Conservation (phyloP, 1,140 invertebrate genomes). For the Drosophila orena region DNA sequence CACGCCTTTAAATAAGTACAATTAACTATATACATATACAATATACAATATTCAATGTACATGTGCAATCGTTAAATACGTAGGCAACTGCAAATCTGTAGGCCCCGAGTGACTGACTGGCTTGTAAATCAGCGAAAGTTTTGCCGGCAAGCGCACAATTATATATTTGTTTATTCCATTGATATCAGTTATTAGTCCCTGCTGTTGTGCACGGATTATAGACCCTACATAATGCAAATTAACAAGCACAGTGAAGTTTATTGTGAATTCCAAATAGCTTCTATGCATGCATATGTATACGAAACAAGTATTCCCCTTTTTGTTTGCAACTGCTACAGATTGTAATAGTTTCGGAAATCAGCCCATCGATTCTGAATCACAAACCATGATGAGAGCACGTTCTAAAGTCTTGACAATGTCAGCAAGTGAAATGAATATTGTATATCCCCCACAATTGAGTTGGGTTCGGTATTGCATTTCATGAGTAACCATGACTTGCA, state of each 20-base stretch:
- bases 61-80: slow-evolving; percentile 10
- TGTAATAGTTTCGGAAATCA: background rate
- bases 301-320: too few species aligned
- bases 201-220: background rate
- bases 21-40: slow-evolving; percentile 19
- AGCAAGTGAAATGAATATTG: background rate
- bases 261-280: too few species aligned
- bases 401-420: slow-evolving; percentile 4
- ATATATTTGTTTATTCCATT: slow-evolving; percentile 23
- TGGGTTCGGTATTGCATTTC: background rate
- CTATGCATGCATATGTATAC: too few species aligned
- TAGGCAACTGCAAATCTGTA: slow-evolving; percentile 21
- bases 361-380: background rate
- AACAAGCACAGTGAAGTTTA: too few species aligned
- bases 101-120: slow-evolving; percentile 4
- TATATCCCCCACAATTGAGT: background rate
- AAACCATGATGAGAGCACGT: slow-evolving; percentile 18
- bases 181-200: slow-evolving; percentile 14
- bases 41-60: slow-evolving; percentile 16
- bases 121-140: slow-evolving; percentile 39
- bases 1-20: slow-evolving; percentile 23
- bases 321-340: background rate
- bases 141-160: background rate
- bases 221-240: background rate
- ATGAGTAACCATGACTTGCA: slow-evolving; percentile 45